Evolutionary conservation across 2,797 vertebrate genomes (phyloP).

Genomic region (Falco novaeseelandiae): DNA sequence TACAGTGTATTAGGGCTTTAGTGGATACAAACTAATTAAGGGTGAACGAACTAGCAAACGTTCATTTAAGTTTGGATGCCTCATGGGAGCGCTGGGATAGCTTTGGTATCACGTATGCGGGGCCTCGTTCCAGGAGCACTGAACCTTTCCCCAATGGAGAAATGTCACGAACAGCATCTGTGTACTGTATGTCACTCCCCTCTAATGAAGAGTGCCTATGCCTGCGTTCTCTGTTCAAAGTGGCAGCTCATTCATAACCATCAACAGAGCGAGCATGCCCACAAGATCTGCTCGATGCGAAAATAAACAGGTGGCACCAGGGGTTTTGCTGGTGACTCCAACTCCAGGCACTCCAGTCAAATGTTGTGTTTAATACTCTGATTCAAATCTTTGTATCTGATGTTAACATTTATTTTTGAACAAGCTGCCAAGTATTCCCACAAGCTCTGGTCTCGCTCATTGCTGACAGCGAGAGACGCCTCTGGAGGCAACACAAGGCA

Average conservation of each 20-base stretch:
- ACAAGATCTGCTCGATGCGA: background rate
- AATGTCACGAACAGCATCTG: background rate
- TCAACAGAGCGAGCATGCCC: background rate
- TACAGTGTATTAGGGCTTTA: background rate
- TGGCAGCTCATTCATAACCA: background rate
- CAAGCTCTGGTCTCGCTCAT: background rate
- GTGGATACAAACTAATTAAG: background rate
- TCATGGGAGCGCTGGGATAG: background rate
- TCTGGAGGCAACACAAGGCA: background rate
- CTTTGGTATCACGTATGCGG: background rate
- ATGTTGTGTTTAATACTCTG: background rate
- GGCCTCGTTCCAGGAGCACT: background rate
- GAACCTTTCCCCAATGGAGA: background rate
- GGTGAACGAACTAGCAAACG: background rate
- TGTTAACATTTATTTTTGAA: background rate
- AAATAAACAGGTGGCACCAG: background rate
- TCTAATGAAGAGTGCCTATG: background rate
- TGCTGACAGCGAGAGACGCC: background rate
- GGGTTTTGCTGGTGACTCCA: background rate
- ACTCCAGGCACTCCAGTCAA: background rate
- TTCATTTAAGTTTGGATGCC: background rate
- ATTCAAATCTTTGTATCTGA: background rate
- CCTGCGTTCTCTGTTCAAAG: background rate
- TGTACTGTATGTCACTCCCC: background rate
- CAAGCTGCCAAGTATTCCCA: background rate